phyloP scores from a whole-genome alignment of 2,888 invertebrate genomes.

The Odontomyia ornata region DNA sequence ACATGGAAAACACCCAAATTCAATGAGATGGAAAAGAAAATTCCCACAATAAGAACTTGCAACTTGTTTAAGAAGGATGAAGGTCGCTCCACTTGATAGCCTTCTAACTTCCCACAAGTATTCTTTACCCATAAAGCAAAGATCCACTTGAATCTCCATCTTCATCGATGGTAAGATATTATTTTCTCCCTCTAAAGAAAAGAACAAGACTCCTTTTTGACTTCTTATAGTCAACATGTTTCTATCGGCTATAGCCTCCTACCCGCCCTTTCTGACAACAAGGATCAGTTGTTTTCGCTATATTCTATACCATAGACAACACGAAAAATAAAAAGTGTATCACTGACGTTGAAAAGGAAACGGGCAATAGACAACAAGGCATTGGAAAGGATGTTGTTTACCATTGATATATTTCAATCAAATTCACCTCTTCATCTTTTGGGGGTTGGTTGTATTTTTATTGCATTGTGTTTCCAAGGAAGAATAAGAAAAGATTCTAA shows the following conservation, averaged over 20 bases:
- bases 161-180: neutral
- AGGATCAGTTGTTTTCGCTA: constrained; percentile 19
- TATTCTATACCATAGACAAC: constrained; percentile 24
- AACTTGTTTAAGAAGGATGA: neutral
- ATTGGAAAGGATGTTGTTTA: constrained; percentile 38
- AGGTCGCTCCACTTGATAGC: neutral
- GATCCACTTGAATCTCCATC: too few species aligned
- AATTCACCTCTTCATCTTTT: too few species aligned
- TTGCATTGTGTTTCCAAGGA: neutral
- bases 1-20: constrained; percentile 21
- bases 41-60: constrained; percentile 48
- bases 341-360: neutral
- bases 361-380: neutral
- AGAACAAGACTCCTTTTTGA: neutral
- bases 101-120: constrained; percentile 19
- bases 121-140: constrained; percentile 2
- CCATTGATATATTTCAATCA: constrained; percentile 34
- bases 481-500: neutral
- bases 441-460: neutral
- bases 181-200: neutral
- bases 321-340: constrained; percentile 2
- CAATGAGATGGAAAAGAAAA: constrained; percentile 51
- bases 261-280: neutral
- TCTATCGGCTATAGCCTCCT: neutral
- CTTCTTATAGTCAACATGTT: neutral